Evolutionary conservation across 2,113 vertebrate species (phyloP), one percentile per base, ranked within the genome.

Genomic region (Pterophyllum scalare): DNA sequence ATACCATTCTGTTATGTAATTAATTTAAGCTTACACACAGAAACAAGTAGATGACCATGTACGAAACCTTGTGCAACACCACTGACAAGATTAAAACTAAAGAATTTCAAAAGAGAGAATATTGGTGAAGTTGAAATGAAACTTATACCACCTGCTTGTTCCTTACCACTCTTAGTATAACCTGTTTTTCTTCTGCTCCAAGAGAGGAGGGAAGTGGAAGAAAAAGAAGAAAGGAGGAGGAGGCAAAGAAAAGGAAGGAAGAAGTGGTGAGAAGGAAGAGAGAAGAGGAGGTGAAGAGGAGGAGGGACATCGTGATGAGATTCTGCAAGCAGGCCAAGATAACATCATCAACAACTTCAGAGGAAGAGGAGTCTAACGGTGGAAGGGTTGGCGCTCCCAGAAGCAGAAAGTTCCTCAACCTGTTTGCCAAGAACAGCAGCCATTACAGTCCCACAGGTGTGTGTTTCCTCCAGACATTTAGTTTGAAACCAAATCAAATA

Each of bases 321-420:
- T 38, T 89, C 75, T 90, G 60, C 46, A 93, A 90, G 46, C 89
- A 90, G 56, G 84, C 95, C 2, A 97, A 96, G 83, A 96, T 96
- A 31, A 96, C 95, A 0, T 96, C 97, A 0, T 96, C 96, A 83
- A 96, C 96, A 0, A 91, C 93, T 1, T 90, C 91, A 17, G 97
- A 97, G 87, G 95, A 97, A 52, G 92, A 91, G 1, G 90, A 88
- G 40, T 78, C 83, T 2, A 87, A 72, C 0, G 79, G 88, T 33
- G 88, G 84, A 61, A 87, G 70, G 52, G 61, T 46, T 2, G 77
- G 57, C 20, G 81, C 77, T 74, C 96, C 97, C 11, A 97, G 97
- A 89, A 98, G 97, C 88, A 98, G 96, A 94, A 99, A 99, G 93
- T 99, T 99, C 94, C 96, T 97, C 91, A 99, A 99, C 0, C 96